Evolutionary conservation across 1,140 invertebrate genomes (phyloP), one percentile per base, ranked within the genome.

Genomic region (Harpegnathos saltator): DNA sequence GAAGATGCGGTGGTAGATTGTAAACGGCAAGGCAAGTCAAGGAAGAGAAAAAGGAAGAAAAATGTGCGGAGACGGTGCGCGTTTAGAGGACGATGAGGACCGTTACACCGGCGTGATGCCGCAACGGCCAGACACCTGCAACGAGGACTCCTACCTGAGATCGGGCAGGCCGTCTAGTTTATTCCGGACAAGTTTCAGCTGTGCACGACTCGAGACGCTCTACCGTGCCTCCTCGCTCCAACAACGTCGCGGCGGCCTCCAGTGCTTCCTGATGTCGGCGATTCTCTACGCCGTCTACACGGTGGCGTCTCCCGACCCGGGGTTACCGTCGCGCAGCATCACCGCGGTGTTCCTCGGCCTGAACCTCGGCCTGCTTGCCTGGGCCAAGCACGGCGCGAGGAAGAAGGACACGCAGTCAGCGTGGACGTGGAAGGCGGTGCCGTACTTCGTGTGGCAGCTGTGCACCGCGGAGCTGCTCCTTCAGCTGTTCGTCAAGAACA

Each of bases 191-290:
- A 92, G 90, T 62, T 94, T 94, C 85, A 92, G 91, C 48, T 92
- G 85, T 82, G 88, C 87, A 0, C 92, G 92, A 19, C 94, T 97
- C 62, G 97, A 98, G 91, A 95, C 95, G 87, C 94, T 98, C 0
- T 98, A 98, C 92, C 95, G 96, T 82, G 96, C 96, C 54, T 98
- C 97, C 90, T 97, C 96, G 58, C 94, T 96, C 59, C 96, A 97
- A 82, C 97, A 97, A 90, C 95, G 97, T 78, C 96, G 97, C 65
- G 95, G 96, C 38, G 97, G 97, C n/a, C 93, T 98, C n/a, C 95
- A 96, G 85, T 97, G 97, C 87, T 97, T 97, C 91, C 94, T 98
- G 0, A 92, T 96, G 15, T 95, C 96, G 48, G 96, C 97, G 26
- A 93, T 97, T 19, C 90, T 97, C 17, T 96, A 97, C 87, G 96